Evolutionary conservation across 2,113 vertebrate species (phyloP).

Genomic region (Eptesicus fuscus): DNA sequence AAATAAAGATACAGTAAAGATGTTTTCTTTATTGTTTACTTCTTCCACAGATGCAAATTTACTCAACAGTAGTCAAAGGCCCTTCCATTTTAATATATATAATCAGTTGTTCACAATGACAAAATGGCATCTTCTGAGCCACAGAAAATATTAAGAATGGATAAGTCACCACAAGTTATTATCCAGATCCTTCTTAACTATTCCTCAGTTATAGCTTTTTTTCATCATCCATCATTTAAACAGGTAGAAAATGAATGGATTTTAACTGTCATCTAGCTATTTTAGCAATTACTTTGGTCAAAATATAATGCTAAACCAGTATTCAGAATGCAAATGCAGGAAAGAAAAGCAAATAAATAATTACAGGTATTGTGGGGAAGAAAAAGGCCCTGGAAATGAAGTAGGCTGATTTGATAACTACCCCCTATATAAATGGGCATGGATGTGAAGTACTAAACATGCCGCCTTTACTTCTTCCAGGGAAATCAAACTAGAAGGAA

Average conservation of each 20-base stretch:
- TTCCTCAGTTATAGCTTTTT: not conserved
- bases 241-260: not conserved
- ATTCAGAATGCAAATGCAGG: not conserved
- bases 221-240: not conserved
- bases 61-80: not conserved
- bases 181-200: not conserved
- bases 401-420: not conserved
- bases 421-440: not conserved
- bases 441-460: not conserved
- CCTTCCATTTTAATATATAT: not conserved
- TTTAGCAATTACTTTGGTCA: constrained; percentile 10
- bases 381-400: not conserved
- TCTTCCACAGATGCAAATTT: not conserved
- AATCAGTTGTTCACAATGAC: not conserved
- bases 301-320: not conserved
- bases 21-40: not conserved
- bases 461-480: not conserved
- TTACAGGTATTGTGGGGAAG: not conserved
- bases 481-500: not conserved
- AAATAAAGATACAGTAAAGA: not conserved
- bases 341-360: constrained; percentile 5
- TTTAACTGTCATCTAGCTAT: not conserved
- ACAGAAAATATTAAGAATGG: not conserved
- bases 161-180: not conserved
- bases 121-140: not conserved